These are phyloP conservation scores for Formica exsecta DNA, from an alignment of 1,140 invertebrate species.

Conservation along the genomic window DNA sequence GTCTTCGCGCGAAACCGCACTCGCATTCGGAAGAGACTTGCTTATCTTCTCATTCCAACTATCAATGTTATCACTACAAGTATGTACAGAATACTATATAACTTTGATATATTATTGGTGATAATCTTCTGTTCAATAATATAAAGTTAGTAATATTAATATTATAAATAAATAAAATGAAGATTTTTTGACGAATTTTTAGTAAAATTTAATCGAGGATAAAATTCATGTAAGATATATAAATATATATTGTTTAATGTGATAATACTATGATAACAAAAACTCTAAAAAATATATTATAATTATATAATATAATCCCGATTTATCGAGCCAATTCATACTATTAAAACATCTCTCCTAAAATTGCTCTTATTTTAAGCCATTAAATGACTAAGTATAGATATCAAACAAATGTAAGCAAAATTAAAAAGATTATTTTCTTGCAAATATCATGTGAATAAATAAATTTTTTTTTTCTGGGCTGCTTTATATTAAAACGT, in stretches of 20 bases:
- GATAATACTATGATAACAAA: too few species aligned
- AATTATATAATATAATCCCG: background rate
- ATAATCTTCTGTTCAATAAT: background rate
- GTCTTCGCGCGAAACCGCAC: slow-evolving; percentile 14
- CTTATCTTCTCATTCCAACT: slow-evolving; percentile 53
- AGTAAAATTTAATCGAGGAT: too few species aligned
- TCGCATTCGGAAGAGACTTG: background rate
- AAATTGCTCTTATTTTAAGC: background rate
- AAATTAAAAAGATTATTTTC: background rate
- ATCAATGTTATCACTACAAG: slow-evolving; percentile 32
- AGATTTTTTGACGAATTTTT: too few species aligned
- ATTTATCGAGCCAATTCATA: background rate
- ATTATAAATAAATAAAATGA: background rate
- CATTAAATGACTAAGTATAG: background rate
- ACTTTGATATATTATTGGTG: background rate
- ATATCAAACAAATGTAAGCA: background rate
- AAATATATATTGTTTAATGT: too few species aligned
- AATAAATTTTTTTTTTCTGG: slow-evolving; percentile 1
- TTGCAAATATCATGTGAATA: background rate
- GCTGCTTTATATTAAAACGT: background rate
- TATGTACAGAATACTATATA: background rate
- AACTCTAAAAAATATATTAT: background rate
- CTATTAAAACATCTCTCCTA: background rate
- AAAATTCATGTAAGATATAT: too few species aligned
- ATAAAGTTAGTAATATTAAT: background rate